Base-by-base conservation (phyloP, 1,140 invertebrate genomes). In the Zeugodacus cucurbitae region DNA sequence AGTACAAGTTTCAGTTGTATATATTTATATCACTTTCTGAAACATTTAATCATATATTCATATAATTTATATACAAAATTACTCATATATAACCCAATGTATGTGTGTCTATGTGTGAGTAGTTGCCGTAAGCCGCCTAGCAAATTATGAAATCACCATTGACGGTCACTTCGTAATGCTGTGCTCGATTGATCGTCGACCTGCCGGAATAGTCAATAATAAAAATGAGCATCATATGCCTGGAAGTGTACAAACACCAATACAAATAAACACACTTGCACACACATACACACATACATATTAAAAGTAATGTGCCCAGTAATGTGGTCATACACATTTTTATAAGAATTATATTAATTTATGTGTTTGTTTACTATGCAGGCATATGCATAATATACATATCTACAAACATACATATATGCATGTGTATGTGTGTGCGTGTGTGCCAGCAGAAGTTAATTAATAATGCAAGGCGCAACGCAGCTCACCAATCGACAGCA, bases 201-300 rank as follows among this genome's bases (percentile, higher is more conserved):
- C 41, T 82, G 74, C 74, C 74, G 37, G 74, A 82, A 82, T 82
- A 14, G 74, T 82, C 44, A 82, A 82, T 82, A 82, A 82, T 82
- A 82, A 82, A 74, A 74, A 74, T 82, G 41, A 82, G 41, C 37
- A 48, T 82, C n/a, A 26, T 26, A 48, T 34, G 74, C 26, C 41
- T 48, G 74, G 4, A 82, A 22, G 22, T 82, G 74, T 48, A 41
- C 41, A 48, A 54, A 82, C 41, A 48, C 22, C n/a, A 22, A 34
- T 82, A 82, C n/a, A 14, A 17, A 26, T 10, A 62, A 14, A 62
- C 26, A n/a, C 20, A 59, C 58, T n/a, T 26, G 48, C 41, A 82
- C 5, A 54, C 20, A 17, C 37, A 34, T 67, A 34, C 10, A 67
- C 32, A 34, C 32, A 34, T 32, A 7, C 29, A 41, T 74, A 22